phyloP scores from a whole-genome alignment of 2,113 vertebrate species.

The Sakesphorus luctuosus region DNA sequence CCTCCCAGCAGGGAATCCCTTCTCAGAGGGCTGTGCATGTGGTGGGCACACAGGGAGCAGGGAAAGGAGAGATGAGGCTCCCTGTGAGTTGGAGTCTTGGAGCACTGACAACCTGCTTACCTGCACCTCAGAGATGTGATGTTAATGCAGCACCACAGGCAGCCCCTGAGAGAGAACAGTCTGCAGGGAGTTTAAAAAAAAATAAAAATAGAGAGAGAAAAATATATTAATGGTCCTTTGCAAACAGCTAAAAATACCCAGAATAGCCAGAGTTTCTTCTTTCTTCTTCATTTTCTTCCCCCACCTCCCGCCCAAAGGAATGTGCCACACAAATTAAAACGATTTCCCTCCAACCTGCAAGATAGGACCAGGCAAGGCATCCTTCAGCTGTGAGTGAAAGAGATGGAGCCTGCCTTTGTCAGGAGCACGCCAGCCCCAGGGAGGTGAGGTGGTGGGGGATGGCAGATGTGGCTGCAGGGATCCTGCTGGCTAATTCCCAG shows the following conservation, averaged over 20 bases:
- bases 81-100: fast-evolving
- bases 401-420: background rate
- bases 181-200: background rate
- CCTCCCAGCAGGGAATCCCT: background rate
- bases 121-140: background rate
- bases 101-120: background rate
- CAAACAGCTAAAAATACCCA: conserved; percentile 57
- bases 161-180: background rate
- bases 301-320: background rate
- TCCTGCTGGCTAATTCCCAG: background rate
- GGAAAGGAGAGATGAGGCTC: background rate
- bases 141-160: background rate
- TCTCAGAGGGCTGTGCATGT: background rate
- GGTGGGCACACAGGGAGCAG: background rate
- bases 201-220: background rate
- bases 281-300: background rate
- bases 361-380: background rate
- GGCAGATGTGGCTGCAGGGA: background rate
- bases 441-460: background rate
- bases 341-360: background rate
- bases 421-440: background rate
- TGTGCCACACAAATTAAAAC: conserved; percentile 43
- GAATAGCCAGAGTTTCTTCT: background rate
- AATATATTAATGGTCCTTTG: conserved; percentile 31
- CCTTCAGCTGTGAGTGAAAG: background rate